Conservation (phyloP, 2,888 invertebrate genomes). For the Leptodirus hochenwartii region DNA sequence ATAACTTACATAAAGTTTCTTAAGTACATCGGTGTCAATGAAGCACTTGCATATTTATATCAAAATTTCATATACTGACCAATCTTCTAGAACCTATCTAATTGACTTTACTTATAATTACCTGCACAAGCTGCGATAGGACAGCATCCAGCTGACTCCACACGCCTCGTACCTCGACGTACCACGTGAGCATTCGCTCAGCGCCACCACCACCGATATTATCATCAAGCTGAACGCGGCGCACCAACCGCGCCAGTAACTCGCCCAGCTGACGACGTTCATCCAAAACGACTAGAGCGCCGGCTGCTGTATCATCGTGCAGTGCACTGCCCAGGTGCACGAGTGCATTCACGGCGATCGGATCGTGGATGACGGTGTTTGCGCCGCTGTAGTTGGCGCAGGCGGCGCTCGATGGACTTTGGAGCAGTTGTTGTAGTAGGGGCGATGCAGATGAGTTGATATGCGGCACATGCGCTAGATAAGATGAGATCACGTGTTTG, state of each 20-base stretch:
- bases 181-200: conserved; percentile 84
- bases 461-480: conserved; percentile 6
- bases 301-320: conserved; percentile 85
- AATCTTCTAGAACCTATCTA: too few relatives aligned
- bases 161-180: conserved; percentile 76
- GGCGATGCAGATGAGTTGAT: too few relatives aligned
- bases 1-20: too few relatives aligned
- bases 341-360: conserved; percentile 71
- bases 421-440: too few relatives aligned
- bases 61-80: too few relatives aligned
- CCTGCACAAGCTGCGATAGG: conserved; percentile 70
- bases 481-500: conserved; percentile 55
- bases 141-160: conserved; percentile 85
- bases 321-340: conserved; percentile 78
- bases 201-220: conserved; percentile 76
- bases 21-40: too few relatives aligned
- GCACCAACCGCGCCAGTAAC: conserved; percentile 63
- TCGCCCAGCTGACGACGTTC: conserved; percentile 74
- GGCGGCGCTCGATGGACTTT: too few relatives aligned
- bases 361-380: conserved; percentile 51
- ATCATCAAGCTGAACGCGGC: conserved; percentile 58
- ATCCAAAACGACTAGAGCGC: conserved; percentile 81
- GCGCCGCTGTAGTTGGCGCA: conserved; percentile 11
- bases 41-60: too few relatives aligned
- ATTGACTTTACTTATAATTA: conserved; percentile 19